Percentiles rank a stretch among this genome's conserved stretches.
Conservation (phyloP, 2,888 invertebrate genomes). For the Tupiocoris notatus region DNA sequence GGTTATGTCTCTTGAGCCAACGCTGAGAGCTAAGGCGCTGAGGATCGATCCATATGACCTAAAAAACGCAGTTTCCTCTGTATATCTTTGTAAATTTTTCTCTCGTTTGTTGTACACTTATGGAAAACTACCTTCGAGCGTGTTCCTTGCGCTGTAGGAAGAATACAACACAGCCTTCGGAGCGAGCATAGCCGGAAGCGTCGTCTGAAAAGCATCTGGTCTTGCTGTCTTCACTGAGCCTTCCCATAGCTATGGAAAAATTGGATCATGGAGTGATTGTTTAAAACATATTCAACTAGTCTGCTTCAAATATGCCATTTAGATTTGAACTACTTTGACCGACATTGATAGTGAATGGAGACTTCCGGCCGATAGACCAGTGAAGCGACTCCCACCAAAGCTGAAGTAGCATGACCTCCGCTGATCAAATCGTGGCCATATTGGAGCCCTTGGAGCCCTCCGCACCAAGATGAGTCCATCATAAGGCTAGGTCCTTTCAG, state of each 20-base stretch:
- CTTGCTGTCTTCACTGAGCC: background rate
- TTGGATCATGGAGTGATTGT: no score
- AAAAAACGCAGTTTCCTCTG: background rate
- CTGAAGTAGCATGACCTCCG: slow-evolving; percentile 56
- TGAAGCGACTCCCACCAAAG: slow-evolving; percentile 58
- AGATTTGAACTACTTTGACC: no score
- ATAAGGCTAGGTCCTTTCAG: slow-evolving; percentile 58
- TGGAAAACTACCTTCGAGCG: slow-evolving; percentile 51
- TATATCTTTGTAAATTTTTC: background rate
- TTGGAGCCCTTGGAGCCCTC: slow-evolving; percentile 63
- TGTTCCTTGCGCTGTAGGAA: slow-evolving; percentile 54
- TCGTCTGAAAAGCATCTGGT: background rate
- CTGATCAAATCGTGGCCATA: slow-evolving; percentile 56
- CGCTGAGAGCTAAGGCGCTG: slow-evolving; percentile 46
- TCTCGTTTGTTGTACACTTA: background rate
- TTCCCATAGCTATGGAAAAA: background rate
- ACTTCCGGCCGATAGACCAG: background rate
- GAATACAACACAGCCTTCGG: slow-evolving; percentile 55
- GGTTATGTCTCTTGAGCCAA: background rate
- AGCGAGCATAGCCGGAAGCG: slow-evolving; percentile 56
- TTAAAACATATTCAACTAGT: no score
- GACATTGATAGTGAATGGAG: background rate
- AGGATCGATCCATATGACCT: slow-evolving; percentile 58
- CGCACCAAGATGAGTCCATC: slow-evolving; percentile 67
- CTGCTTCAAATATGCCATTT: no score